phyloP scores from a whole-genome alignment of 2,888 invertebrate genomes.

The Silvanus unidentatus region DNA sequence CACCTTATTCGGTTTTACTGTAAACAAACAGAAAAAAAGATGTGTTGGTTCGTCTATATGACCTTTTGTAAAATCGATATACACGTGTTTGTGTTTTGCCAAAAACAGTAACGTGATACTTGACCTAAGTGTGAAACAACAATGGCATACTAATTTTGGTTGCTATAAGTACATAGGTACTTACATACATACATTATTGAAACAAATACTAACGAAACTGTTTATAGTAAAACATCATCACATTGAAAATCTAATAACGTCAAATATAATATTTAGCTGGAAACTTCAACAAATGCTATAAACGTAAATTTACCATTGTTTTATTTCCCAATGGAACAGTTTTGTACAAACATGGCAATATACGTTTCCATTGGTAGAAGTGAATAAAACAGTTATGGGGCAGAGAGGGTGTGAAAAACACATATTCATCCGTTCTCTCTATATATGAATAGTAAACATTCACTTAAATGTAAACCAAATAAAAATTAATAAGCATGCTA shows the following conservation, averaged over 20 bases:
- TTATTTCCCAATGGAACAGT: conserved; percentile 27
- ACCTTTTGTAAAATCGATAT: conserved; percentile 1
- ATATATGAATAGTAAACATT: conserved; percentile 4
- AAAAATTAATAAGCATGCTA: conserved; percentile 4
- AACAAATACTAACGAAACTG: background rate
- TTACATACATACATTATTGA: too few relatives aligned
- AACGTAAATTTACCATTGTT: conserved; percentile 33
- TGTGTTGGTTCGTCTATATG: too few relatives aligned
- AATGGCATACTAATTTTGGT: too few relatives aligned
- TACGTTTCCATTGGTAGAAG: conserved; percentile 17
- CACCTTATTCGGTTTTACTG: conserved; percentile 75
- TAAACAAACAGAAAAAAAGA: conserved; percentile 10
- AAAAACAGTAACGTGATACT: too few relatives aligned
- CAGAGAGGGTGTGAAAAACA: background rate
- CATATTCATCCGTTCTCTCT: conserved; percentile 5
- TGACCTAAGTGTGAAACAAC: too few relatives aligned
- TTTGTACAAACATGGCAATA: conserved; percentile 27
- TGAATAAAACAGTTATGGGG: conserved; percentile 1
- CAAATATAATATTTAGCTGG: conserved; percentile 24
- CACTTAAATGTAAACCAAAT: background rate
- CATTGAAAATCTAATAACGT: conserved; percentile 9
- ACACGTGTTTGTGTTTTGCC: background rate
- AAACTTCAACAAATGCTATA: conserved; percentile 26
- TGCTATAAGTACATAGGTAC: too few relatives aligned
- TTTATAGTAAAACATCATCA: conserved; percentile 1